Evolutionary conservation across 2,888 invertebrate genomes (phyloP).

Genomic region (Gymnoscelis rufifasciata): DNA sequence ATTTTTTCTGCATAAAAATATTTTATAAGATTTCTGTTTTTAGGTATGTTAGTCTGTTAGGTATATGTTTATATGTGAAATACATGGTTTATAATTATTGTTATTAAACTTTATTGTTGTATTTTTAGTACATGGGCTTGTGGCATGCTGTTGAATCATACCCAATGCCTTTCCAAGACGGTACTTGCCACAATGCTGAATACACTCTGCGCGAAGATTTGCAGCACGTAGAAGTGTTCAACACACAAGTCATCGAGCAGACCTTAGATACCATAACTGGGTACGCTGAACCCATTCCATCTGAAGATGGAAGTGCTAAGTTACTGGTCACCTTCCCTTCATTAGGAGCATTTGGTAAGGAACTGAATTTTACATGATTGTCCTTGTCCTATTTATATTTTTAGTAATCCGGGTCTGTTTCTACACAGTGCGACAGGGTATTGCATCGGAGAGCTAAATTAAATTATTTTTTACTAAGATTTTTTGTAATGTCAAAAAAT

Average conservation of each 20-base stretch:
- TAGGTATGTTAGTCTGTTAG: too few relatives aligned
- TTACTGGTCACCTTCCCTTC: constrained; percentile 81
- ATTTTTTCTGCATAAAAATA: too few relatives aligned
- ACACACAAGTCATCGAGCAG: constrained; percentile 50
- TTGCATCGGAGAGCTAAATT: too few relatives aligned
- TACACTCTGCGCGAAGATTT: constrained; percentile 36
- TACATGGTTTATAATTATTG: too few relatives aligned
- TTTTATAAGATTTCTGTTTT: too few relatives aligned
- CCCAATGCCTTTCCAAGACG: constrained; percentile 45
- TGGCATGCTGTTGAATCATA: constrained; percentile 57
- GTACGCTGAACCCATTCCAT: constrained; percentile 44
- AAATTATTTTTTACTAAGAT: too few relatives aligned
- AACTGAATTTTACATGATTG: neutral
- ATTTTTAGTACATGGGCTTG: constrained; percentile 45
- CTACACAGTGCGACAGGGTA: too few relatives aligned
- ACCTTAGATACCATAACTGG: constrained; percentile 45
- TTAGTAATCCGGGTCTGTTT: too few relatives aligned
- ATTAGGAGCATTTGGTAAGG: constrained; percentile 44
- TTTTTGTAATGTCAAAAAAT: too few relatives aligned
- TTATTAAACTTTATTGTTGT: neutral
- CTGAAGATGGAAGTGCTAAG: constrained; percentile 76
- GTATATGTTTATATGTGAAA: too few relatives aligned
- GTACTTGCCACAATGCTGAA: constrained; percentile 48
- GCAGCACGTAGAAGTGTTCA: constrained; percentile 33
- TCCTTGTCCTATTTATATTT: too few relatives aligned